Percentiles rank a stretch among this genome's conserved stretches.
These are phyloP conservation scores for Lochmaea crataegi DNA, from an alignment of 2,888 invertebrate species.

Conservation along the genomic window DNA sequence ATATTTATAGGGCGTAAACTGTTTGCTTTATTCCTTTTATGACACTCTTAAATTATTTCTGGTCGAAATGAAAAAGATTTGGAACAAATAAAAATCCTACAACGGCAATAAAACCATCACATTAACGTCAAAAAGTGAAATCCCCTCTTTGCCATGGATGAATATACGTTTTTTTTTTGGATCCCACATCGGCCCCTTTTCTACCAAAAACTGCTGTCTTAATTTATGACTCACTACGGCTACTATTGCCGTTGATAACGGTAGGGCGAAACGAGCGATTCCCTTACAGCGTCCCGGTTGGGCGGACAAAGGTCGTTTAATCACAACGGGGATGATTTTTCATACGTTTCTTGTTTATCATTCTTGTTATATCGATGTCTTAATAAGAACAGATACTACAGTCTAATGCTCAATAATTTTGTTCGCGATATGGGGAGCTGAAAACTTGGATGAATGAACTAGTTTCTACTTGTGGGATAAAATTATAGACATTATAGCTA, in stretches of 20 bases:
- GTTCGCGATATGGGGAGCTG: neutral
- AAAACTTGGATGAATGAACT: too few species aligned
- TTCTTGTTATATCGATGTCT: constrained; percentile 16
- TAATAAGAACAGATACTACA: neutral
- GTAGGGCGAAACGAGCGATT: constrained; percentile 22
- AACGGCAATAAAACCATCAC: constrained; percentile 29
- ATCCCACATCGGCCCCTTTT: constrained; percentile 19
- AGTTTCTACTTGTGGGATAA: too few species aligned
- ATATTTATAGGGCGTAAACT: neutral
- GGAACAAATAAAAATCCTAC: constrained; percentile 24
- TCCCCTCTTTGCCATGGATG: constrained; percentile 20
- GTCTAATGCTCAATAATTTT: neutral
- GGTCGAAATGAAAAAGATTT: constrained; percentile 20
- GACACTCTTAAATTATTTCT: constrained; percentile 10
- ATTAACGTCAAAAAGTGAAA: constrained; percentile 29
- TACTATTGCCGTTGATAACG: constrained; percentile 32
- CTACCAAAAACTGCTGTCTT: constrained; percentile 27
- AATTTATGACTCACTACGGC: constrained; percentile 27
- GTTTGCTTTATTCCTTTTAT: constrained; percentile 3
- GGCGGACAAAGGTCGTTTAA: constrained; percentile 28
- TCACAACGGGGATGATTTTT: constrained; percentile 25
- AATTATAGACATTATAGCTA: too few species aligned
- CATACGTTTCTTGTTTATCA: constrained; percentile 26
- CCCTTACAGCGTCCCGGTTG: constrained; percentile 19
- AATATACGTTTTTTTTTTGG: constrained; percentile 25